Base-by-base conservation (phyloP, 1,140 invertebrate species). In the Holotrichia oblita region DNA sequence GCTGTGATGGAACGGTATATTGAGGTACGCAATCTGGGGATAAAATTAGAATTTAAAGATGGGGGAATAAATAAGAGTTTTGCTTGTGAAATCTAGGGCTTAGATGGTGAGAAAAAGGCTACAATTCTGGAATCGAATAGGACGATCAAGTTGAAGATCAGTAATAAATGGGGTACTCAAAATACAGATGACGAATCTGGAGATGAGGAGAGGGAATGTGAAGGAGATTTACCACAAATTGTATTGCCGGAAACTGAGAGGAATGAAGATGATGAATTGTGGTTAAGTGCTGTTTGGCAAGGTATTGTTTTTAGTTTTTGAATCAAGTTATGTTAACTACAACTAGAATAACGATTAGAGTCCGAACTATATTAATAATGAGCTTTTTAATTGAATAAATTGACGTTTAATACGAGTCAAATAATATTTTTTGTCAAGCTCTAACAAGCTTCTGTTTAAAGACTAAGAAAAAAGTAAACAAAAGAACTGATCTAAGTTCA, bases 101-200 rank as follows among this genome's bases (percentile, higher is more conserved):
- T 69, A 34, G 61, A 69, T 12, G 17, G 17, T 0, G 61, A 69
- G 3, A 69, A 69, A 12, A 69, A 69, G 27, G 10, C 1, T 1
- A 34, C 22, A 7, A 69, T 69, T 20, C 17, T 69, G 22, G 61
- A 69, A 69, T 69, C 61, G 17, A 22, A 69, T 9, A 69, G 61
- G 12, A 69, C 61, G 10, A 27, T 69, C 17, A 24, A 34, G 12
- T 27, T 69, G 10, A 69, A 69, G 14, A 69, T 69, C 9, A 69
- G 61, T 14, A 69, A 69, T 34, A 69, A 10, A 27, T 10, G 8
- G 17, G 61, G 61, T 69, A 69, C 61, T 20, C 61, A 69, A 14
- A 55, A 17, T 14, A 55, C 48, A 0, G 48, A 55, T 17, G 48
- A 55, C 14, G 22, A 69, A 69, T 69, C 22, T 0, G 20, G 7